These are phyloP conservation scores for Climacteris rufus DNA, from an alignment of 2,113 vertebrate genomes.

Conservation along the genomic window DNA sequence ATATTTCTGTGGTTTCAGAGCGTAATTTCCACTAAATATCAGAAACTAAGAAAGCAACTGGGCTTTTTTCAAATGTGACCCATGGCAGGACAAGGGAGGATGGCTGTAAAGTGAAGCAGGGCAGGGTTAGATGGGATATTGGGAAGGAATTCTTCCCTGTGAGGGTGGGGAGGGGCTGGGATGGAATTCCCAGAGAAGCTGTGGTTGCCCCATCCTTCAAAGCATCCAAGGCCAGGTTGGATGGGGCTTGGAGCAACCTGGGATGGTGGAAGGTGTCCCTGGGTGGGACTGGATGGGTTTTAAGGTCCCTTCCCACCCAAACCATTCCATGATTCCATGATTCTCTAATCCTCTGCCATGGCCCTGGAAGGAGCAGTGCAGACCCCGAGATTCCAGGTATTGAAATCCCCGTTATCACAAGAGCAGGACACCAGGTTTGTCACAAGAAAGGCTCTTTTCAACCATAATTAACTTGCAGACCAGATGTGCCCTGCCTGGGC, in stretches of 20 bases:
- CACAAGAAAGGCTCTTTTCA: not conserved
- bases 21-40: too few species aligned
- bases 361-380: not conserved
- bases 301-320: not conserved
- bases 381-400: not conserved
- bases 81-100: not conserved
- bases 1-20: not conserved
- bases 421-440: not conserved
- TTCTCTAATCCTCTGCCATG: not conserved
- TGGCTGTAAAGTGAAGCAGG: not conserved
- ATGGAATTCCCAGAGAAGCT: not conserved
- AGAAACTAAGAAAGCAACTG: not conserved
- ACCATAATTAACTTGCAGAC: not conserved
- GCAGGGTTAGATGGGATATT: not conserved
- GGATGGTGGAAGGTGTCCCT: not conserved
- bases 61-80: not conserved
- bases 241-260: too few species aligned
- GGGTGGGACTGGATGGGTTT: not conserved
- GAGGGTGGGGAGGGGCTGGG: not conserved
- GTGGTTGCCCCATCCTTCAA: not conserved
- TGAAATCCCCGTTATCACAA: not conserved
- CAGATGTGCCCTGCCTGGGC: slow-evolving; percentile 12
- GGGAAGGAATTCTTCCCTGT: not conserved
- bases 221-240: not conserved
- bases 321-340: not conserved